Base-by-base conservation (phyloP, 2,113 vertebrate species). In the Cyprichromis sp. region DNA sequence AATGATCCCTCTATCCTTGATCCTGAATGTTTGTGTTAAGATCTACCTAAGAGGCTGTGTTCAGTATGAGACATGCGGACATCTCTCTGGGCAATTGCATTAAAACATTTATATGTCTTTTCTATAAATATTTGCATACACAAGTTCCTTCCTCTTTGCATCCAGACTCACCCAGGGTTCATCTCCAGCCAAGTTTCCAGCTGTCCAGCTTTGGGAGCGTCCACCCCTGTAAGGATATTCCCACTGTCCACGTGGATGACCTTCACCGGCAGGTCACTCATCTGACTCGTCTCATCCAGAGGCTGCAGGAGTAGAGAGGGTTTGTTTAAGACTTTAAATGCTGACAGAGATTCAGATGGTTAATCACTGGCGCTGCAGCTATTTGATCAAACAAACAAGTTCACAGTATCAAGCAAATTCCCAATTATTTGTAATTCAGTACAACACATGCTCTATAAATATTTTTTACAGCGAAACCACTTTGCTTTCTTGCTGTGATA, bases 171-270 rank as follows among this genome's bases (percentile, higher is more conserved):
- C 98, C 98, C 98, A 0, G 98, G 98, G 91, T 99, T 99, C 98
- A 99, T 98, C 93, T 99, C 98, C 80, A 99, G 96, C 98, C 98
- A 99, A 17, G 98, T 95, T 2, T 99, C 98, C 66, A 99, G 96
- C 91, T 99, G 98, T 45, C 98, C 98, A 0, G 98, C 98, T 88
- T 97, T 98, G 1, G 98, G 98, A 0, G 98, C 98, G 0, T 99
- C 98, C 1, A 97, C 94, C n/a, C 98, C 98, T 0, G 97, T 98
- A 38, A 99, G 96, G 93, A 99, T 99, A 89, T 99, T 99, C 5
- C 98, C 98, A 0, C 98, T 99, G 89, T 99, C 98, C 89, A 99
- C 97, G 0, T 99, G 98, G 94, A 99, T 99, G 82, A 99, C 98
- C 81, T 99, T 99, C 61, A 99, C 98, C 0, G 97, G 98, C 4